phyloP scores from a whole-genome alignment of 2,888 invertebrate species.

The Phrixothrix hirtus region DNA sequence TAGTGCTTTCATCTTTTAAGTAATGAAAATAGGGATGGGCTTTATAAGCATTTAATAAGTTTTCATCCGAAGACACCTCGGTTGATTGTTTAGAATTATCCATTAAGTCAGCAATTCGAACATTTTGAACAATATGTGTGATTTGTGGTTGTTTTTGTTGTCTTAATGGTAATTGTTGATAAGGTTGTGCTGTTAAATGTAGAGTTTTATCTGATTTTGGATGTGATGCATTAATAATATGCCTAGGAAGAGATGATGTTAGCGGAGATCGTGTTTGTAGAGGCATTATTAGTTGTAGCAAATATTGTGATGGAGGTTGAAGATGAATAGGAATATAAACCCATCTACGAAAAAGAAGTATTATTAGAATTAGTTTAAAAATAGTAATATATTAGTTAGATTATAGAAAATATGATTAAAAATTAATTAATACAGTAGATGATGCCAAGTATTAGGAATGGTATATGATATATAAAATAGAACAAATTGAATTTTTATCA shows the following conservation, averaged over 20 bases:
- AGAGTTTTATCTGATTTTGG: not conserved
- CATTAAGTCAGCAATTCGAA: slow-evolving; percentile 6
- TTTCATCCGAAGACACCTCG: slow-evolving; percentile 2
- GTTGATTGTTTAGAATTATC: not conserved
- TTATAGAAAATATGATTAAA: not conserved
- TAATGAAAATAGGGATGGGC: slow-evolving; percentile 48
- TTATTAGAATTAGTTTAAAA: slow-evolving; percentile 7
- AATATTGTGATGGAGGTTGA: slow-evolving; percentile 12
- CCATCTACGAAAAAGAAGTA: slow-evolving; percentile 26
- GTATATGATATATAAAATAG: not conserved
- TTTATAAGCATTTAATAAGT: slow-evolving; percentile 43
- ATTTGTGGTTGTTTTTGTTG: slow-evolving; percentile 5
- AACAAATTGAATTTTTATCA: not conserved
- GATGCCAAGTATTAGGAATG: no score
- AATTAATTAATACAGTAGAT: no score
- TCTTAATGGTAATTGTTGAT: not conserved
- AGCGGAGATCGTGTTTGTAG: slow-evolving; percentile 1
- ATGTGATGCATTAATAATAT: not conserved
- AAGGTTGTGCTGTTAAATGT: not conserved
- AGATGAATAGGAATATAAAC: slow-evolving; percentile 16
- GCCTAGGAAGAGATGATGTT: not conserved
- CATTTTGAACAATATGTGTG: slow-evolving; percentile 9
- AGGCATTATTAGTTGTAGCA: slow-evolving; percentile 16
- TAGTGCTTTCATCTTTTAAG: slow-evolving; percentile 46
- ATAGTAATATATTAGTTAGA: not conserved